Conservation (phyloP, 2,797 vertebrate genomes). For the Bryconaethiops microstoma region DNA sequence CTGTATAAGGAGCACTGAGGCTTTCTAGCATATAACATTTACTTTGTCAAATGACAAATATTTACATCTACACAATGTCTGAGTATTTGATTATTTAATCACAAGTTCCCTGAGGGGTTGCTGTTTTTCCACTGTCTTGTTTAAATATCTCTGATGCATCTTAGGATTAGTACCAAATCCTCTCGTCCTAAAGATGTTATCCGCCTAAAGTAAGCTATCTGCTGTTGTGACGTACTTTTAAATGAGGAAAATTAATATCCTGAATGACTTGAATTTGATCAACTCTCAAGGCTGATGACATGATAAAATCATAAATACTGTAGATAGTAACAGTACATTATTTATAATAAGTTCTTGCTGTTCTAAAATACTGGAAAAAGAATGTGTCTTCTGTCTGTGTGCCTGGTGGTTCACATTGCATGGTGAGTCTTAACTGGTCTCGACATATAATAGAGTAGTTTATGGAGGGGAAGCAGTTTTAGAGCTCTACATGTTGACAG, state of each 20-base stretch:
- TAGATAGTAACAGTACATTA: too few relatives aligned
- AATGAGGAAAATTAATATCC: too few relatives aligned
- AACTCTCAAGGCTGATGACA: too few relatives aligned
- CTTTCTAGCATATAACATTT: background rate
- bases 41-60: background rate
- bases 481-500: conserved; percentile 64
- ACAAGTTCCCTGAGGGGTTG: background rate
- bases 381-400: background rate
- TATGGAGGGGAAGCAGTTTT: conserved; percentile 19
- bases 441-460: conserved; percentile 35
- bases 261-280: too few relatives aligned
- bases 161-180: background rate
- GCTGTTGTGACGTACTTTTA: too few relatives aligned
- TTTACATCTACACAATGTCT: background rate
- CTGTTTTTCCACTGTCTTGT: background rate
- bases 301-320: too few relatives aligned
- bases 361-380: background rate
- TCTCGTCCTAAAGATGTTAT: too few relatives aligned
- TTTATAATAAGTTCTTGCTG: too few relatives aligned
- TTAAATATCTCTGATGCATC: background rate
- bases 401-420: background rate
- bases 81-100: background rate
- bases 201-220: too few relatives aligned
- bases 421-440: conserved; percentile 5
- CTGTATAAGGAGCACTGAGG: background rate